phyloP scores from a whole-genome alignment of 2,113 vertebrate species.

The Calyptommatus sinebrachiatus region DNA sequence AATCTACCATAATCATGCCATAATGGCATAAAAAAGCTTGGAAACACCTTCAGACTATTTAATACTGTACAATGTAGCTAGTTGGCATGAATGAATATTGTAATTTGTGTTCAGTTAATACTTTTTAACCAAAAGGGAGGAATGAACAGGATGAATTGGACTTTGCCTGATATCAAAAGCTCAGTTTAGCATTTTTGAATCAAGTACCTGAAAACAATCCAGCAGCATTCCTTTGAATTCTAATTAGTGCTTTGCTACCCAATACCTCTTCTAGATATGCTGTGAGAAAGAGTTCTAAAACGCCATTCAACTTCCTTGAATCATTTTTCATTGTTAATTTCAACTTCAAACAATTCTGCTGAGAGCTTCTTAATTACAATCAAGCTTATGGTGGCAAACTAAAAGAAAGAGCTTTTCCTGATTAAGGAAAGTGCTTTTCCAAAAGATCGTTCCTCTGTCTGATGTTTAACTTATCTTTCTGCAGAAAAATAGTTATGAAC shows the following conservation, averaged over 20 bases:
- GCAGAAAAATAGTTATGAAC: not conserved
- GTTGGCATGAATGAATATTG: not conserved
- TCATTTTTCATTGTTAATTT: conserved; percentile 15
- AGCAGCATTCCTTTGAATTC: not conserved
- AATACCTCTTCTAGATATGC: not conserved
- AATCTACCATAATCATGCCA: too few relatives aligned
- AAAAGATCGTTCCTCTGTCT: not conserved
- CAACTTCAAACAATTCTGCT: not conserved
- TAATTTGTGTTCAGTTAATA: not conserved
- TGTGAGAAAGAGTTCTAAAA: not conserved
- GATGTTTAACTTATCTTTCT: not conserved
- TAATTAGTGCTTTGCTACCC: not conserved
- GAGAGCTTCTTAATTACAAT: not conserved
- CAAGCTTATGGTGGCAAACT: not conserved
- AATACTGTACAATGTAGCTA: too few relatives aligned
- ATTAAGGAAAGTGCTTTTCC: not conserved
- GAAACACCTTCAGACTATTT: too few relatives aligned
- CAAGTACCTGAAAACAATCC: not conserved
- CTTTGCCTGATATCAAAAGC: not conserved
- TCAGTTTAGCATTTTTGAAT: not conserved
- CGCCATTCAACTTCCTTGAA: not conserved
- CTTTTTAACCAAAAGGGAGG: not conserved
- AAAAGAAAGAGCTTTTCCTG: not conserved
- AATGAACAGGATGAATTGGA: not conserved
- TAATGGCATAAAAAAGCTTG: too few relatives aligned